Percentiles rank a stretch among this genome's conserved stretches.
phyloP scores from a whole-genome alignment of 2,888 invertebrate genomes.

The Drosophila mayaguana region DNA sequence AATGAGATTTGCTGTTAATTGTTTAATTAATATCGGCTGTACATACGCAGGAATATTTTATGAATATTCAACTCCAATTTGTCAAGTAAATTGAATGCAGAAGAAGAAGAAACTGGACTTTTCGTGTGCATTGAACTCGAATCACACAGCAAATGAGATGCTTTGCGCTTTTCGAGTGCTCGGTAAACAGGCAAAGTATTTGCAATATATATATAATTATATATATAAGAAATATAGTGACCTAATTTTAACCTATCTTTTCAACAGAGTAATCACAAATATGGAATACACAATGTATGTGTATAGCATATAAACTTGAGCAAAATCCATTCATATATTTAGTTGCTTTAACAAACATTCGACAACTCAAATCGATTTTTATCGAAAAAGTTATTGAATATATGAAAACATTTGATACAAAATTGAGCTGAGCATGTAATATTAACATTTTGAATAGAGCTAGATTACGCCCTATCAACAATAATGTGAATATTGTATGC shows the following conservation, averaged over 20 bases:
- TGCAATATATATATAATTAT: not conserved
- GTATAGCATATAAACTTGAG: too few species aligned
- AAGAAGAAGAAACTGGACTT: not conserved
- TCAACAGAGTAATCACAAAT: not conserved
- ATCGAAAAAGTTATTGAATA: not conserved
- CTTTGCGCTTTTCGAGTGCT: not conserved
- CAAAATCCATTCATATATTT: too few species aligned
- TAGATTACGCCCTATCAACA: too few species aligned
- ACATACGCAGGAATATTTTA: not conserved
- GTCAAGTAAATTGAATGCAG: not conserved
- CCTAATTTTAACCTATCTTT: not conserved
- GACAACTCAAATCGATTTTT: not conserved
- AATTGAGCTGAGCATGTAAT: not conserved
- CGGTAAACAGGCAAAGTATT: not conserved
- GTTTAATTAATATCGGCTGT: not conserved
- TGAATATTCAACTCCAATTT: slow-evolving; percentile 3
- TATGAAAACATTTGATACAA: not conserved
- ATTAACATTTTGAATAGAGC: too few species aligned
- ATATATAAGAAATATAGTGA: not conserved
- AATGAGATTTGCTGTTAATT: slow-evolving; percentile 5
- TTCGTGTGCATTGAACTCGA: slow-evolving; percentile 1
- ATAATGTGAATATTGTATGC: too few species aligned
- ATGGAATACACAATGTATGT: not conserved
- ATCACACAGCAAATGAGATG: not conserved
- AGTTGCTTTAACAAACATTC: too few species aligned